Base-by-base conservation (phyloP, 2,888 invertebrate species). In the Eucera pruinosa region DNA sequence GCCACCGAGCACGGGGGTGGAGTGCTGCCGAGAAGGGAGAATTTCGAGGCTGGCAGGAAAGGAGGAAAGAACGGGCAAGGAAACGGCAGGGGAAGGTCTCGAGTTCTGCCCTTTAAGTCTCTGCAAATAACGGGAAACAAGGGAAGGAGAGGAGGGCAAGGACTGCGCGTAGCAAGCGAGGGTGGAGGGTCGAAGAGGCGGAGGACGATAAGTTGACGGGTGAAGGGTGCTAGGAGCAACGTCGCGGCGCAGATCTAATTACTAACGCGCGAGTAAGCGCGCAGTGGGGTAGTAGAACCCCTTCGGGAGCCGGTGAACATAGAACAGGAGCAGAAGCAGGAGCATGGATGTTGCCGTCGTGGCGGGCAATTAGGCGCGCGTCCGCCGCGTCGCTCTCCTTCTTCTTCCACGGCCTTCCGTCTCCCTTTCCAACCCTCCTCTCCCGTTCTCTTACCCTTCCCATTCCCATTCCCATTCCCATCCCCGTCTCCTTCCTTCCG, bases 291-390 rank as follows among this genome's bases (percentile, higher is more conserved):
- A 81, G 72, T 77, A 83, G 78, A 80, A 66, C 76, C 75, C 80
- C 80, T 72, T 75, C 60, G 73, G 73, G 64, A 79, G 36, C 39
- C 48, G 54, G 47, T 68, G 73, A 61, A 27, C 70, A 15, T 55
- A 76, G 82, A 69, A 61, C 60, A 76, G 81, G 78, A 68, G 79
- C 62, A 36, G 76, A 80, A 69, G 64, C 60, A 76, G 81, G 78
- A 68, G 79, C 62, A 36, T 66, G 72, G 77, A 78, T 79, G 81
- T 81, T 68, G 71, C 54, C 77, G 71, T 76, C 78, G 83, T 67
- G 86, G 82, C 86, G 88, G 86, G 75, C 88, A 89, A 90, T 90
- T 89, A 89, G 89, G 88, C 83, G 86, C 86, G 82, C 85, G 87
- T 84, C 83, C 79, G 58, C 83, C 86, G 84, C 77, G 80, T 84